Evolutionary conservation across 2,113 vertebrate species (phyloP).

Genomic region (Corapipo altera): DNA sequence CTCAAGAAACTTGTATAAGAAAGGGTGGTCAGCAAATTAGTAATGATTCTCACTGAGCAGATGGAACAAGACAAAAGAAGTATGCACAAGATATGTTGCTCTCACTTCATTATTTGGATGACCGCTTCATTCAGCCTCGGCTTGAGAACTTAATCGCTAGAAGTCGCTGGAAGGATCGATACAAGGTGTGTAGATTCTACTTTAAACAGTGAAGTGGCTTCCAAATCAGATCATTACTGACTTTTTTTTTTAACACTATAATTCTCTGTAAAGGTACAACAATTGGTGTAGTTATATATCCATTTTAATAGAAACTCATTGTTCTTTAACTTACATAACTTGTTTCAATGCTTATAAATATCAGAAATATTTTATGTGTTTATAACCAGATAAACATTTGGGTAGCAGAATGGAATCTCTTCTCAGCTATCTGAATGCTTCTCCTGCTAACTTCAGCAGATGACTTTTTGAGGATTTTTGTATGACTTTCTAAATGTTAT

Average conservation of each 20-base stretch:
- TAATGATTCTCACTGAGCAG: conserved; percentile 63
- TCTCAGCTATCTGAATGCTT: not conserved
- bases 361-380: not conserved
- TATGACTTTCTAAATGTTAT: not conserved
- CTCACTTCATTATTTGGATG: conserved; percentile 80
- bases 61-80: conserved; percentile 76
- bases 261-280: not conserved
- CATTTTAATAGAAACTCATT: not conserved
- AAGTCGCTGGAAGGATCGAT: conserved; percentile 83
- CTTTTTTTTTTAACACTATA: not conserved
- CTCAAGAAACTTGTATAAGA: not conserved
- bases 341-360: not conserved
- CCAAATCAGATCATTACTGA: not conserved
- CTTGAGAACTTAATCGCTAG: conserved; percentile 77
- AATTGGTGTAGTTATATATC: not conserved
- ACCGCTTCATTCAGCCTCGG: conserved; percentile 79
- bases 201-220: not conserved
- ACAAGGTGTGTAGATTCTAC: conserved; percentile 71
- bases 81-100: conserved; percentile 81
- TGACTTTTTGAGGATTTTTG: not conserved
- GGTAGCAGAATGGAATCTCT: not conserved
- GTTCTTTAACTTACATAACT: not conserved
- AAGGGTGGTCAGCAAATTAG: not conserved
- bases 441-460: not conserved
- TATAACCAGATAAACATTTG: not conserved